Evolutionary conservation across 2,797 vertebrate species (phyloP).

Genomic region (Sebastes miniatus): DNA sequence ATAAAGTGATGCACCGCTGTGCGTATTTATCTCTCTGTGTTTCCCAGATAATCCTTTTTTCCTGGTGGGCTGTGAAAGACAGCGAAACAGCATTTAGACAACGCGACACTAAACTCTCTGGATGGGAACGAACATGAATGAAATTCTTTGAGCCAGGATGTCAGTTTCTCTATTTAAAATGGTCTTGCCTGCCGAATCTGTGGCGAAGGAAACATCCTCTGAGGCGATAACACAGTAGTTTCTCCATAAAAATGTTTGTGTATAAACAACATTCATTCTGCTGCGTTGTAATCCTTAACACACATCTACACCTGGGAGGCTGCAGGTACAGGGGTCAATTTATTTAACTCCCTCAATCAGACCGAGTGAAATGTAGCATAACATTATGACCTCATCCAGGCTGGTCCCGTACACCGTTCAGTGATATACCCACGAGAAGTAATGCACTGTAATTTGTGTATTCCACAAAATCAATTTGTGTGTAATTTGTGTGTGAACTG

Average conservation of each 20-base stretch:
- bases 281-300: background rate
- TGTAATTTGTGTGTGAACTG: too few species aligned
- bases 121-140: conserved; percentile 30
- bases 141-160: conserved; percentile 1
- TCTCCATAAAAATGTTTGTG: conserved; percentile 2
- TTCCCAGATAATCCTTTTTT: conserved; percentile 18
- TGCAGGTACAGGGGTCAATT: background rate
- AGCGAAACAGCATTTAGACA: conserved; percentile 3
- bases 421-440: too few species aligned
- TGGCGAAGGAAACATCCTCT: background rate
- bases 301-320: background rate
- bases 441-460: too few species aligned
- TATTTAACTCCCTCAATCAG: background rate
- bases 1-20: conserved; percentile 15
- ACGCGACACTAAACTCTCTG: conserved; percentile 16
- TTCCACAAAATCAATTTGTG: too few species aligned
- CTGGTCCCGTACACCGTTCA: too few species aligned
- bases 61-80: conserved; percentile 9
- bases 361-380: background rate
- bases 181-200: background rate
- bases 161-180: conserved; percentile 21
- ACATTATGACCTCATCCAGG: too few species aligned
- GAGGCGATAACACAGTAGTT: background rate
- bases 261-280: background rate
- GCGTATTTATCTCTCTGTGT: conserved; percentile 25